Base-by-base conservation (phyloP, 1,140 invertebrate species). In the Dendroctonus valens region DNA sequence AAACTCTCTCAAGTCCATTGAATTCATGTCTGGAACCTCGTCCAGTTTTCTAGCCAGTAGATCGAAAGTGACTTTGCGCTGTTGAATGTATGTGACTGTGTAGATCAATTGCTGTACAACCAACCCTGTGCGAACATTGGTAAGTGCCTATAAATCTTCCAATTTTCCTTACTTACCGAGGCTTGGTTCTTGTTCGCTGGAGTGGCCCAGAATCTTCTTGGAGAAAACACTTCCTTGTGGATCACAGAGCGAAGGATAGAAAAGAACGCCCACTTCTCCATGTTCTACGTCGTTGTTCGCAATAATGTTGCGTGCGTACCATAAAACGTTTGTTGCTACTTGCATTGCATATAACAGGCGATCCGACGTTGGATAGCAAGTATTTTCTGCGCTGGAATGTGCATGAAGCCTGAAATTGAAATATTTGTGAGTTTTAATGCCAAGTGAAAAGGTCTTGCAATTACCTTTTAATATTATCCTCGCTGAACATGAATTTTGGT, bases 261-360 rank as follows among this genome's bases (percentile, higher is more conserved):
- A 79, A 26, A 82, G 69, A 12, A 83, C 79, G 37, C 77, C 80
- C 41, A 81, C 81, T 37, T 79, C 79, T 11, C 78, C 75, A 70
- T 81, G 81, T 59, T 84, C 83, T 11, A 83, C 77, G 5, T 77
- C 79, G 60, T 81, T 77, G 68, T 81, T 83, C 1, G 82, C 80
- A 0, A 83, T 80, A 4, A 84, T 80, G 68, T 86, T 87, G 41
- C 88, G 82, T 0, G 84, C 84, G 73, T 90, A 91, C 2, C 87
- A 78, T 52, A 89, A 76, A 7, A 90, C 76, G 79, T 91, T 90
- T 49, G 85, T 83, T 12, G 86, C 81, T 55, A 90, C 87, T 79
- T 91, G 82, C 59, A 83, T 69, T 7, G 69, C 72, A 44, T 70
- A 72, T 8, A 77, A 59, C 12, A 78, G 44, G 15, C 74, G 54